A percentile compares a stretch with the other conserved stretches of the same genome.
Conservation (phyloP, 2,888 invertebrate species). For the Synergus umbraculus region DNA sequence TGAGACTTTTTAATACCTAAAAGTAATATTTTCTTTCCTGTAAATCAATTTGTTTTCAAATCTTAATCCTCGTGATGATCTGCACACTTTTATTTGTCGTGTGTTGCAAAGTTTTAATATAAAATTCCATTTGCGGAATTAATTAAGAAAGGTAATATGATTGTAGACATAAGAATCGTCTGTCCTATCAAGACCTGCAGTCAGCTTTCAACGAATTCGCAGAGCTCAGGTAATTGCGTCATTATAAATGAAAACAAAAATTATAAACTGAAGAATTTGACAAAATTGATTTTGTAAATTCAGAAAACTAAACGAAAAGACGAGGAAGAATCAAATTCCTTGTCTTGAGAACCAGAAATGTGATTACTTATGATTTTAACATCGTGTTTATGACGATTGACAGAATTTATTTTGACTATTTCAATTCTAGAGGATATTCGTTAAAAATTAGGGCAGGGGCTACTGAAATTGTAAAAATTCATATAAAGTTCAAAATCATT, state of each 20-base stretch:
- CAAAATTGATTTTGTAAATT: background rate
- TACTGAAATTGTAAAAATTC: background rate
- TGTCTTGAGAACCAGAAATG: background rate
- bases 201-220: constrained; percentile 86
- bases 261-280: background rate
- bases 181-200: constrained; percentile 88
- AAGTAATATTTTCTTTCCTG: background rate
- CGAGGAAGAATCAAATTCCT: background rate
- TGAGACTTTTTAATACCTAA: background rate
- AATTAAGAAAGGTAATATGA: constrained; percentile 69
- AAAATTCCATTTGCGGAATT: constrained; percentile 50
- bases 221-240: constrained; percentile 83
- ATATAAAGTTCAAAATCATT: background rate
- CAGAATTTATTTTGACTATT: background rate
- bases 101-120: constrained; percentile 44
- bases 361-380: background rate
- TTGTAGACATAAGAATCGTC: constrained; percentile 87
- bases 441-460: background rate
- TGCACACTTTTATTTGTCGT: background rate
- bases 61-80: constrained; percentile 13
- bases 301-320: background rate
- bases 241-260: constrained; percentile 42
- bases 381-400: background rate
- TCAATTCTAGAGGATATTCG: background rate
- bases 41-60: background rate